A percentile compares a stretch with the other conserved stretches of the same genome.
Conservation (phyloP, 64 coral and sea anemone genomes). For the Pachyseris speciosa region DNA sequence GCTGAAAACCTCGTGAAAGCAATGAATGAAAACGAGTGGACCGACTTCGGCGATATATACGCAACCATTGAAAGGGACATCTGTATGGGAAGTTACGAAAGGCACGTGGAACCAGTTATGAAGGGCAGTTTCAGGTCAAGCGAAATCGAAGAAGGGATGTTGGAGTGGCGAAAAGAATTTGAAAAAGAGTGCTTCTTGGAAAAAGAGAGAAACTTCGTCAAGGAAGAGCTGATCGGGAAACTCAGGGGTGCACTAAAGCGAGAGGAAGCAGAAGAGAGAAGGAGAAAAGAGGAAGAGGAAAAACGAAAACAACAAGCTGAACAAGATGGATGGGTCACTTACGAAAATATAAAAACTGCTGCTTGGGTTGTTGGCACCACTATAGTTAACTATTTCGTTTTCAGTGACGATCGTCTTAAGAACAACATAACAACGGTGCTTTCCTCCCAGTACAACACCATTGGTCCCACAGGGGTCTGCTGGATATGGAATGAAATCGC, state of each 20-base stretch:
- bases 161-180: constrained; percentile 14
- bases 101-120: constrained; percentile 42
- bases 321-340: background rate
- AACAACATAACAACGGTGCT: background rate
- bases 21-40: constrained; percentile 21
- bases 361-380: too few species aligned
- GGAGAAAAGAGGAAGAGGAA: background rate
- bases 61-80: constrained; percentile 49
- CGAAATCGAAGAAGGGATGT: background rate
- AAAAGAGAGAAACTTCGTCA: background rate
- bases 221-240: background rate
- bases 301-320: constrained; percentile 15
- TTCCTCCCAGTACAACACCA: background rate
- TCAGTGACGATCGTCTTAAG: background rate
- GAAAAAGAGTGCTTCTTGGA: constrained; percentile 42
- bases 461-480: constrained; percentile 14
- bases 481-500: constrained; percentile 43
- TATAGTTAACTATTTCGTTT: background rate
- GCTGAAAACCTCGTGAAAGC: background rate
- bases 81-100: constrained; percentile 60
- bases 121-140: background rate
- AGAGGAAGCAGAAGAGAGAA: constrained; percentile 48
- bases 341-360: background rate
- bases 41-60: constrained; percentile 47
- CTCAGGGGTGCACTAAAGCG: background rate